phyloP scores from a whole-genome alignment of 2,797 vertebrate species.

The Garrulus glandarius region DNA sequence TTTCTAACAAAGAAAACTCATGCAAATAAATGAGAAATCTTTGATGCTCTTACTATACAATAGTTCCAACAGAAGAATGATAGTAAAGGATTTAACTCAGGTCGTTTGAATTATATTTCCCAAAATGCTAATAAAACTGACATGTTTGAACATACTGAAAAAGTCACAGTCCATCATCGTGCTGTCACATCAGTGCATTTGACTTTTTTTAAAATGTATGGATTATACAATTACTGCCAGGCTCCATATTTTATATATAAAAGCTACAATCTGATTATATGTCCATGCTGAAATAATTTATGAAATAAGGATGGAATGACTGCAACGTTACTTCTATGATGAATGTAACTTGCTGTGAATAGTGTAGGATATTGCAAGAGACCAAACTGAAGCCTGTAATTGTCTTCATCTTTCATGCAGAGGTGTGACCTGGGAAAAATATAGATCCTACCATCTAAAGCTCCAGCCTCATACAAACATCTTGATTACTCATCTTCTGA shows the following conservation, averaged over 20 bases:
- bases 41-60: background rate
- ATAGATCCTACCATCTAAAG: background rate
- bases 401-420: conserved; percentile 34
- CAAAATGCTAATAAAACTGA: conserved; percentile 61
- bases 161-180: conserved; percentile 38
- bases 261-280: conserved; percentile 60
- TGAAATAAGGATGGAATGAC: conserved; percentile 40
- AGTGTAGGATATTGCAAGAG: background rate
- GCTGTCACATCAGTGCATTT: conserved; percentile 21
- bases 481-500: background rate
- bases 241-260: conserved; percentile 58
- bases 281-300: conserved; percentile 47
- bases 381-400: conserved; percentile 20
- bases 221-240: conserved; percentile 60
- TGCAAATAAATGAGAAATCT: background rate
- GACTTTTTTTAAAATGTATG: conserved; percentile 48
- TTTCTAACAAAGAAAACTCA: background rate
- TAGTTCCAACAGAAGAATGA: background rate
- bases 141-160: conserved; percentile 55
- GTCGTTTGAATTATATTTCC: conserved; percentile 29
- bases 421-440: conserved; percentile 34
- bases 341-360: conserved; percentile 36
- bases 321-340: conserved; percentile 45
- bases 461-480: background rate
- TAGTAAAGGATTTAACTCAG: conserved; percentile 14